Base-by-base conservation (phyloP, 1,140 invertebrate genomes). In the Leptestheria dahalacensis region DNA sequence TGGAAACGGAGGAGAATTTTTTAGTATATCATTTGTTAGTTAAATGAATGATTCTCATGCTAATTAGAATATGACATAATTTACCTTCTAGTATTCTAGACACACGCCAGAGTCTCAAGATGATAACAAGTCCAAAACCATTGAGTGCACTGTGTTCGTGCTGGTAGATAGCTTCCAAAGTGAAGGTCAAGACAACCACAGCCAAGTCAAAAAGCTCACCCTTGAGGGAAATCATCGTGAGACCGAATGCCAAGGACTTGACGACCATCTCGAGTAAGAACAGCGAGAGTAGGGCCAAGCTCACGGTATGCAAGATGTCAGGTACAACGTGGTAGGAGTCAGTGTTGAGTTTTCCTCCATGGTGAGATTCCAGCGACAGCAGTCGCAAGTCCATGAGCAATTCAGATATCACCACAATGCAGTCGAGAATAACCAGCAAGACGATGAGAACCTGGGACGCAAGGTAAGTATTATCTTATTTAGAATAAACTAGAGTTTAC, bases 381-480 rank as follows among this genome's bases (percentile, higher is more conserved):
- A 55, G 21, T 25, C 53, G 26, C 1, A 55, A 28, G 53, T 55
- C 53, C 53, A 55, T 55, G 2, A 55, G 53, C 1, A 55, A 18
- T 41, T 55, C 53, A 10, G 53, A 26, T n/a, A 55, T 55, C 24
- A 55, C 53, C 11, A 55, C 26, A 26, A 55, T 55, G 21, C 53
- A 55, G 28, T 55, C 53, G 20, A 55, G 26, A 29, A 55, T 55
- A 15, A 55, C 53, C 21, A 55, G 33, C 2, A 33, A 29, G 20
- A 55, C 26, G 10, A 55, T 18, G 33, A 55, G 33, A 15, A 55
- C 53, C 53, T 55, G 53, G 9, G 33, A 3, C 15, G 23, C 4
- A 24, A 26, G 15, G 33, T 41, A 6, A 9, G 6, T 6, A 41
- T 41, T 41, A 15, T 41, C 15, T 41, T 41, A 15, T 15, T 6